phyloP scores from a whole-genome alignment of 1,140 invertebrate genomes.

The Linepithema humile region DNA sequence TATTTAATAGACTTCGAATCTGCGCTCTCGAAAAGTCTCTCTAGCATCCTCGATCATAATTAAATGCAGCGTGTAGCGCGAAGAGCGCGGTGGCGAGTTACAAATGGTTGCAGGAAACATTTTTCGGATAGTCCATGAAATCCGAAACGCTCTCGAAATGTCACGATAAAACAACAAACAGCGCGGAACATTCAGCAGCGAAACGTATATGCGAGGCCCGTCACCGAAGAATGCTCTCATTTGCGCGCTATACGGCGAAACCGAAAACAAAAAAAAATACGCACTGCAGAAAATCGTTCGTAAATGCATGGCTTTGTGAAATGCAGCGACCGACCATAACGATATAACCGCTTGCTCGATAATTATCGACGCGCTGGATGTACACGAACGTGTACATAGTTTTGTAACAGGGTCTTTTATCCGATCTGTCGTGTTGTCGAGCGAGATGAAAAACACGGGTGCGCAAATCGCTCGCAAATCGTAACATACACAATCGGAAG shows the following conservation, averaged over 20 bases:
- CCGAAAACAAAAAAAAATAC: conserved; percentile 1
- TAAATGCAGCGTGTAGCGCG: background rate
- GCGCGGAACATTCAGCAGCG: conserved; percentile 20
- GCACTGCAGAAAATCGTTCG: conserved; percentile 24
- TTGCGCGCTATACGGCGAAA: conserved; percentile 18
- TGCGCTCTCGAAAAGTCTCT: background rate
- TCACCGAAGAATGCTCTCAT: conserved; percentile 50
- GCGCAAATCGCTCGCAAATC: conserved; percentile 9
- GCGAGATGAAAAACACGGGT: conserved; percentile 22
- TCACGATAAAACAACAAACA: conserved; percentile 48
- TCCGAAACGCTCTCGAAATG: conserved; percentile 54
- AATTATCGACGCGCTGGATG: conserved; percentile 28
- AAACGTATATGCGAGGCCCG: background rate
- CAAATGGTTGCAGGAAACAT: conserved; percentile 32
- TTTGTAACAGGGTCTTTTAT: conserved; percentile 32
- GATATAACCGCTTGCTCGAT: conserved; percentile 33
- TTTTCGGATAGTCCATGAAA: conserved; percentile 48
- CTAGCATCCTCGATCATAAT: conserved; percentile 48
- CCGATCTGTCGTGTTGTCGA: conserved; percentile 10
- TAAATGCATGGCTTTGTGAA: conserved; percentile 32
- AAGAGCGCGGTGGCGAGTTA: background rate
- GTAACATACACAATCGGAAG: background rate
- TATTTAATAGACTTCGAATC: conserved; percentile 31
- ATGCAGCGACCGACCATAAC: conserved; percentile 26
- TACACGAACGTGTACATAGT: background rate